Conservation (phyloP, 1,140 invertebrate species). For the Drosophila tsacasi region DNA sequence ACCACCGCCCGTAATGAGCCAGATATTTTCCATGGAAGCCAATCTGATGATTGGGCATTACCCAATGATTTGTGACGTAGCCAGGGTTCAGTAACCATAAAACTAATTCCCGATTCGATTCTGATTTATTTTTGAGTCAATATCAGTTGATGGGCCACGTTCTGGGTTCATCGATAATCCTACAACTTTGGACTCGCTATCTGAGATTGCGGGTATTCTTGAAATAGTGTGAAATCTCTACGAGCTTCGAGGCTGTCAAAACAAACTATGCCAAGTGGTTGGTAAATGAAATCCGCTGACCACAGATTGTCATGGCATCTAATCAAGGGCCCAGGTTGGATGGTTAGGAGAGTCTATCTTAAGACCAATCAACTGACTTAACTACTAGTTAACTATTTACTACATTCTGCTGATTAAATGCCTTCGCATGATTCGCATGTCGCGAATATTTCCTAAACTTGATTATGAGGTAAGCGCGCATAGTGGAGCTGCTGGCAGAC, state of each 20-base stretch:
- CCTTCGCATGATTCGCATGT: slow-evolving; percentile 10
- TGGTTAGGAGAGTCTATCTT: slow-evolving; percentile 1
- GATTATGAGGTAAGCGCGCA: slow-evolving; percentile 40
- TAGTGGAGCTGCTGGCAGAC: slow-evolving; percentile 27
- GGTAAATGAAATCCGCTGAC: neutral
- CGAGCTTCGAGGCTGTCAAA: neutral
- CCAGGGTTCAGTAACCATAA: slow-evolving; percentile 14
- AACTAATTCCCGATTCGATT: slow-evolving; percentile 13
- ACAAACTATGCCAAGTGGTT: slow-evolving; percentile 20
- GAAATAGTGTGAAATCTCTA: slow-evolving; percentile 1
- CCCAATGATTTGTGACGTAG: slow-evolving; percentile 10
- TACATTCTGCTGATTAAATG: slow-evolving; percentile 32
- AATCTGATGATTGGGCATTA: slow-evolving; percentile 2
- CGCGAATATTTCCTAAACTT: slow-evolving; percentile 31
- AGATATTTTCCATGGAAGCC: slow-evolving; percentile 12
- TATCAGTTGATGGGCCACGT: slow-evolving; percentile 4
- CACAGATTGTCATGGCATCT: neutral
- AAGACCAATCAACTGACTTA: slow-evolving; percentile 4
- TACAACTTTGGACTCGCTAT: slow-evolving; percentile 15
- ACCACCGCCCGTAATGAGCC: slow-evolving; percentile 8
- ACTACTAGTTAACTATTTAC: slow-evolving; percentile 13
- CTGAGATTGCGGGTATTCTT: slow-evolving; percentile 12
- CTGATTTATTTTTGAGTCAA: slow-evolving; percentile 4
- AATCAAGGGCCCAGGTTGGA: slow-evolving; percentile 4
- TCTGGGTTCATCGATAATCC: neutral